Evolutionary conservation across 2,888 invertebrate genomes (phyloP).

Genomic region (Colletes collaris): DNA sequence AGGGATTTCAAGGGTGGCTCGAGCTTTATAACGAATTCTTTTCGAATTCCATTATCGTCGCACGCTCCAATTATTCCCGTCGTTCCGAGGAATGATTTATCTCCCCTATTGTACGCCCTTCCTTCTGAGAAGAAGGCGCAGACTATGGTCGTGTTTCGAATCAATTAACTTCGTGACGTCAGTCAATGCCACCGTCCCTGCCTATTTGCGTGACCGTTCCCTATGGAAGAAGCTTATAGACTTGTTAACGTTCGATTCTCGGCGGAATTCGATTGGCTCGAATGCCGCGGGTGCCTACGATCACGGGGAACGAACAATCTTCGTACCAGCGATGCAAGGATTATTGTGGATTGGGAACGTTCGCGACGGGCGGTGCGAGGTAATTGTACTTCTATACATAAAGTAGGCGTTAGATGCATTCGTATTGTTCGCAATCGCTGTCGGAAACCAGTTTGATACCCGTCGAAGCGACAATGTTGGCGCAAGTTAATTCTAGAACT

Average conservation of each 20-base stretch:
- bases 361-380: too few relatives aligned
- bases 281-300: neutral
- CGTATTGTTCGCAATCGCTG: too few relatives aligned
- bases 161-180: slow-evolving; percentile 60
- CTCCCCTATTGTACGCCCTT: slow-evolving; percentile 57
- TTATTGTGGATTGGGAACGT: too few relatives aligned
- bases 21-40: slow-evolving; percentile 71
- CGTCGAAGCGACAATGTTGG: too few relatives aligned
- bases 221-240: slow-evolving; percentile 45
- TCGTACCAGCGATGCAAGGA: too few relatives aligned
- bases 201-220: slow-evolving; percentile 51
- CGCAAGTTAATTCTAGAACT: too few relatives aligned
- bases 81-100: slow-evolving; percentile 75
- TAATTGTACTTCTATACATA: too few relatives aligned
- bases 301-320: too few relatives aligned
- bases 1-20: slow-evolving; percentile 47
- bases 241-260: slow-evolving; percentile 51
- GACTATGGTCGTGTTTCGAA: slow-evolving; percentile 59
- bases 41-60: slow-evolving; percentile 73
- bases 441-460: too few relatives aligned
- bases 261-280: slow-evolving; percentile 38
- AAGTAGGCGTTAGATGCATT: too few relatives aligned
- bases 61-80: slow-evolving; percentile 75
- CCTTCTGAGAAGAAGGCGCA: slow-evolving; percentile 37
- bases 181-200: slow-evolving; percentile 34